These are phyloP conservation scores for Diacarnus erythraeanus DNA, from an alignment of 37 sponge, comb jelly and placozoan genomes.

Conservation along the genomic window DNA sequence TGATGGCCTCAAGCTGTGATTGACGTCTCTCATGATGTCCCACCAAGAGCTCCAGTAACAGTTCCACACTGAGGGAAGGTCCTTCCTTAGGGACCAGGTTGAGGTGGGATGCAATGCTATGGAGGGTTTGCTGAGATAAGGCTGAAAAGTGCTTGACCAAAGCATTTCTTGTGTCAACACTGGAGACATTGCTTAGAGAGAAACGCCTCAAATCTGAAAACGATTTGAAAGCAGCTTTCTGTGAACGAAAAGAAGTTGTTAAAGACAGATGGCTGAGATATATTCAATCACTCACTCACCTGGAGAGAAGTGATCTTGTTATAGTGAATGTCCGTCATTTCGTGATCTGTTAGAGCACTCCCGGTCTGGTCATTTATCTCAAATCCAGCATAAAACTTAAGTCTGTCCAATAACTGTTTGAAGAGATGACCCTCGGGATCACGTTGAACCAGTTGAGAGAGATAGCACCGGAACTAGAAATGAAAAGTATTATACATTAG, in stretches of 20 bases:
- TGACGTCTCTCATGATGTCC: constrained; percentile 80
- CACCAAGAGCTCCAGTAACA: constrained; percentile 76
- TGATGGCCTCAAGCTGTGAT: constrained; percentile 90
- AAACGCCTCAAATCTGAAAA: constrained; percentile 82
- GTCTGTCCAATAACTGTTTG: constrained; percentile 82
- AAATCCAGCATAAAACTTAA: constrained; percentile 93
- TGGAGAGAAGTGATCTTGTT: constrained; percentile 73
- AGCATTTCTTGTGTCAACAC: constrained; percentile 81
- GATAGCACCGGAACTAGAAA: constrained; percentile 58
- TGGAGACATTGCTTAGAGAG: constrained; percentile 89
- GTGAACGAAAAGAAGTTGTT: constrained; percentile 5
- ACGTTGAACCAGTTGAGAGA: constrained; percentile 53
- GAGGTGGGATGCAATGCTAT: constrained; percentile 73
- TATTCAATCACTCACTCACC: constrained; percentile 10
- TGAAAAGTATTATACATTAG: too few species aligned
- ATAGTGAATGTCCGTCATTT: constrained; percentile 83
- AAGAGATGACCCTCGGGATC: constrained; percentile 87
- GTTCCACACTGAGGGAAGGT: background rate
- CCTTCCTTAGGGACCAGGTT: constrained; percentile 46
- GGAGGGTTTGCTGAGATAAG: constrained; percentile 74
- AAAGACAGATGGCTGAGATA: background rate
- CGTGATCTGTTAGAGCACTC: constrained; percentile 80
- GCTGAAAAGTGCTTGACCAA: constrained; percentile 72
- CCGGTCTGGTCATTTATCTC: constrained; percentile 92
- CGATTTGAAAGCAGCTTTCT: constrained; percentile 82